phyloP scores from a whole-genome alignment of 2,888 invertebrate genomes.

The Coelopa pilipes region DNA sequence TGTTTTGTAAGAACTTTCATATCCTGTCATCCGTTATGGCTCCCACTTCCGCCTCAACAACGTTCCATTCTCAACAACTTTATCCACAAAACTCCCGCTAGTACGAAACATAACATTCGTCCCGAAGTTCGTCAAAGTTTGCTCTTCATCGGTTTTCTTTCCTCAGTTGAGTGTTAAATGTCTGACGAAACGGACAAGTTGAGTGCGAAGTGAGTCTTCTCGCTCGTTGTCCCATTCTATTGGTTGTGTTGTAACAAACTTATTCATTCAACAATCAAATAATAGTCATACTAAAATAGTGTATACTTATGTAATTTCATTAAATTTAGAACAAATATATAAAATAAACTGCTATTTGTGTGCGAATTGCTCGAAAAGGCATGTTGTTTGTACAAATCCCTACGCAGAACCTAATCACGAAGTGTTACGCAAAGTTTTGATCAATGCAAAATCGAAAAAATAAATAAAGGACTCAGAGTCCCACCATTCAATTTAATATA shows the following conservation, averaged over 20 bases:
- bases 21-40: slow-evolving; percentile 11
- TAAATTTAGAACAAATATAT: not conserved
- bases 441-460: too few relatives aligned
- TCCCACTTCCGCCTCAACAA: not conserved
- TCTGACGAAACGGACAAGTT: slow-evolving; percentile 58
- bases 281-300: not conserved
- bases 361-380: too few relatives aligned
- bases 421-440: too few relatives aligned
- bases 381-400: too few relatives aligned
- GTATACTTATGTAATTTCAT: not conserved
- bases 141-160: slow-evolving; percentile 31
- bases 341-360: not conserved
- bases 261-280: not conserved
- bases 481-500: too few relatives aligned
- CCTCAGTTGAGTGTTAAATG: slow-evolving; percentile 62
- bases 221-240: slow-evolving; percentile 32
- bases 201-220: slow-evolving; percentile 15
- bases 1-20: not conserved
- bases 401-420: too few relatives aligned
- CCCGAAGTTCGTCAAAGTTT: slow-evolving; percentile 2
- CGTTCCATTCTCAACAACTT: too few relatives aligned
- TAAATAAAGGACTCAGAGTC: too few relatives aligned
- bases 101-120: not conserved
- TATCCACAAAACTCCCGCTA: not conserved
- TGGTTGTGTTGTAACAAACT: slow-evolving; percentile 45